Percentiles rank a stretch among this genome's conserved stretches.
Conservation (phyloP, 1,140 invertebrate genomes). For the Penaeus vannamei region DNA sequence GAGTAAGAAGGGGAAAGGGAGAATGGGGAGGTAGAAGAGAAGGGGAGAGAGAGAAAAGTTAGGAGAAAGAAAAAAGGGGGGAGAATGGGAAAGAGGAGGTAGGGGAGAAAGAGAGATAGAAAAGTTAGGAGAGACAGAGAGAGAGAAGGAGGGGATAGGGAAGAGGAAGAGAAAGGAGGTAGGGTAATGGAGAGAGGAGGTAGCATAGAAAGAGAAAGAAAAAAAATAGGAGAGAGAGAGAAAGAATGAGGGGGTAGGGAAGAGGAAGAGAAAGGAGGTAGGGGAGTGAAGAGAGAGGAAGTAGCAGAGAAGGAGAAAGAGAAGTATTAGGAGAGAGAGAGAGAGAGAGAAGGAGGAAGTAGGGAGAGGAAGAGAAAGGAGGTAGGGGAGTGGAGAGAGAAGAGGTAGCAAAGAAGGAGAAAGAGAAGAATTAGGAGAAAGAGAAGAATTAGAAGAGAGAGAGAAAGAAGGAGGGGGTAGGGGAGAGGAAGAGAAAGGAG, state of each 20-base stretch:
- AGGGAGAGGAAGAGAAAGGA: neutral
- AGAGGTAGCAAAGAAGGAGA: too few species aligned
- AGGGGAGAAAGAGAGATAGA: neutral
- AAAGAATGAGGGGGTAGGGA: neutral
- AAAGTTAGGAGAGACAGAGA: too few species aligned
- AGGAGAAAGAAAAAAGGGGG: neutral
- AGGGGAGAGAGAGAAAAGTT: neutral
- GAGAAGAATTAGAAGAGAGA: neutral
- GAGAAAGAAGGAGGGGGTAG: neutral
- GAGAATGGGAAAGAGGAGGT: too few species aligned
- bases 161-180: too few species aligned
- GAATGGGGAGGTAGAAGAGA: neutral
- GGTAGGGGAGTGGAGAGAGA: neutral
- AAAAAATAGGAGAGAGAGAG: neutral
- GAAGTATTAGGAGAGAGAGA: too few species aligned
- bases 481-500: neutral
- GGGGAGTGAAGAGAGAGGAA: neutral
- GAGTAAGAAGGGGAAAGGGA: neutral
- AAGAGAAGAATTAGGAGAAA: neutral
- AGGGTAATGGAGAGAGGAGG: too few species aligned
- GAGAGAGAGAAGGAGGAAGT: neutral
- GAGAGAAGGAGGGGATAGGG: too few species aligned
- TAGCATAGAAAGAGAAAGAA: too few species aligned
- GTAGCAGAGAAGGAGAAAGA: neutral
- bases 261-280: neutral